Evolutionary conservation across 2,888 invertebrate species (phyloP).

Genomic region (Pammene aurita): DNA sequence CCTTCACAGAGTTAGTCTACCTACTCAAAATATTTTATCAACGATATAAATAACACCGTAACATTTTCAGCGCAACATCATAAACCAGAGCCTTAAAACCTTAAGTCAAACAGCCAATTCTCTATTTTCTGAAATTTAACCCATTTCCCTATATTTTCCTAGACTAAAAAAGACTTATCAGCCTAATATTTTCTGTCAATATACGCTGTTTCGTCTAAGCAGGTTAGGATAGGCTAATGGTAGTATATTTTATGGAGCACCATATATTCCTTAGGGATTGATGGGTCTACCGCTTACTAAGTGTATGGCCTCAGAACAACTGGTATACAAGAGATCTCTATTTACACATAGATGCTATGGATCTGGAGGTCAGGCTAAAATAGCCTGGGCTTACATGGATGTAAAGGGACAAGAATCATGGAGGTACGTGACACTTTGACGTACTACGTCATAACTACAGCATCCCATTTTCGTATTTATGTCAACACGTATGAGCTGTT

Average conservation of each 20-base stretch:
- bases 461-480: slow-evolving; percentile 1
- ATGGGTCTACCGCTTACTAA: not conserved
- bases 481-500: not conserved
- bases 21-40: not conserved
- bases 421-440: slow-evolving; percentile 10
- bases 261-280: slow-evolving; percentile 7
- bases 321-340: not conserved
- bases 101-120: not conserved
- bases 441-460: not conserved
- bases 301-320: not conserved
- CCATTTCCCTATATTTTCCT: not conserved
- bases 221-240: not conserved
- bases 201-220: not conserved
- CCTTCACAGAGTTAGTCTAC: not conserved
- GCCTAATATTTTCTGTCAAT: not conserved
- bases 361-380: not conserved
- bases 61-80: not conserved
- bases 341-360: not conserved
- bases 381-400: not conserved
- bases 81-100: slow-evolving; percentile 2
- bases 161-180: not conserved
- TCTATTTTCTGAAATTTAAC: not conserved
- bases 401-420: not conserved
- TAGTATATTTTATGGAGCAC: slow-evolving; percentile 13
- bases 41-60: not conserved